These are phyloP conservation scores for Lemur catta DNA, from an alignment of 2,797 vertebrate species.

Conservation along the genomic window DNA sequence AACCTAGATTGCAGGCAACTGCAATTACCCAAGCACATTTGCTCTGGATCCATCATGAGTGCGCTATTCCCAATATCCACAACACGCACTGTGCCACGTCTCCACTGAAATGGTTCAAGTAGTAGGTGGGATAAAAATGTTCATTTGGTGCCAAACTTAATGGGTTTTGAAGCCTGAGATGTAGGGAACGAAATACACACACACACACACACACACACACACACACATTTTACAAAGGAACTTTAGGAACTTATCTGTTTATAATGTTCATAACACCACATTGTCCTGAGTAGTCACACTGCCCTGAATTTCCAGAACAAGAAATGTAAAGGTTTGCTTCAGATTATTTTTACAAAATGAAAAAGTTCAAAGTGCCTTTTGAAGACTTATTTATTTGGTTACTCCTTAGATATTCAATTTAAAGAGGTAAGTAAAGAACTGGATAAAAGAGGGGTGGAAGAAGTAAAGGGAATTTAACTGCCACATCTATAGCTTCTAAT, in stretches of 20 bases:
- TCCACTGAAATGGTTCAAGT: not conserved
- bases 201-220: not conserved
- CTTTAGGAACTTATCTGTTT: not conserved
- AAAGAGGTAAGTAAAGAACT: not conserved
- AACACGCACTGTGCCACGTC: not conserved
- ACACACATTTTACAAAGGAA: not conserved
- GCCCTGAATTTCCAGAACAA: not conserved
- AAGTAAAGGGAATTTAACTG: not conserved
- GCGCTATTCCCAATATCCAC: not conserved
- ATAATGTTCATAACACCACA: not conserved
- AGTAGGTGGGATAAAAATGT: not conserved
- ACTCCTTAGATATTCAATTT: not conserved
- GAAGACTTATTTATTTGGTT: not conserved
- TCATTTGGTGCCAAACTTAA: not conserved
- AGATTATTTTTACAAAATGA: not conserved
- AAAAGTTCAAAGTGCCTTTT: not conserved
- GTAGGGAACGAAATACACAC: not conserved
- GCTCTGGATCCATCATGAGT: not conserved
- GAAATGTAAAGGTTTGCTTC: not conserved
- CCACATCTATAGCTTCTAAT: not conserved
- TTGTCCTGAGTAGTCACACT: not conserved
- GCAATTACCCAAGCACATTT: not conserved
- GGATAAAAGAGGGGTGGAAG: not conserved
- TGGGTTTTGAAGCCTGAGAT: not conserved
- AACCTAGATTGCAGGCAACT: not conserved